Evolutionary conservation across 2,888 invertebrate genomes (phyloP), one percentile per base, ranked within the genome.

Genomic region (Philereme vetulata): DNA sequence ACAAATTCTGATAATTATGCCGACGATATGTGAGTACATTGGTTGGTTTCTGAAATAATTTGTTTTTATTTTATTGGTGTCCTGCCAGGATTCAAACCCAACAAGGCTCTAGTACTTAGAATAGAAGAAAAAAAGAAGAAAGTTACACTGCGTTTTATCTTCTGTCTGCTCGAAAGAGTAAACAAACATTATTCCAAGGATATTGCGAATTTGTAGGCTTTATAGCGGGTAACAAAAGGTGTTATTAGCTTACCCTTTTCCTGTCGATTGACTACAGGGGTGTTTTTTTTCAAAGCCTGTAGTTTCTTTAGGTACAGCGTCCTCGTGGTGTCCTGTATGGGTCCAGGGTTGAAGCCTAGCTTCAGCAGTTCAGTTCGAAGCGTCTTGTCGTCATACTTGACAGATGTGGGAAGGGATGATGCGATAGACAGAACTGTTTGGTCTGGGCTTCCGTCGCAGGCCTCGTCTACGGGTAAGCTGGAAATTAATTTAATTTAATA

Each of bases 311-410:
- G 85, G 77, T 98, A 98, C 6, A 97, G 83, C 1, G 94, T 93
- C 70, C 96, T 95, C 0, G 98, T 98, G 3, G 94, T 93, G 9
- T 93, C 88, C 1, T 95, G 96, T 69, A 98, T 95, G 3, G 98
- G 98, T 0, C 98, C 98, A 0, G 96, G 95, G 7, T 88, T 92
- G 68, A 95, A 94, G 0, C 97, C 97, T 11, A 94, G 88, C 5
- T 87, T 82, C 0, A 93, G 92, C 42, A 97, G 84, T 73, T 95
- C 95, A 0, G 92, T 88, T 48, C 95, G 87, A 3, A 97, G 82
- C 0, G 93, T 93, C 64, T 94, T 93, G 10, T 95, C 94, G 72
- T 66, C 66, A 44, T 65, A 62, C 67, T 95, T 94, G 33, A 95
- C 81, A 0, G 94, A 93, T 0, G 94, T 78, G 0, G 95, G 95